Conservation (phyloP, 1,140 invertebrate genomes). For the Gerris buenoi region DNA sequence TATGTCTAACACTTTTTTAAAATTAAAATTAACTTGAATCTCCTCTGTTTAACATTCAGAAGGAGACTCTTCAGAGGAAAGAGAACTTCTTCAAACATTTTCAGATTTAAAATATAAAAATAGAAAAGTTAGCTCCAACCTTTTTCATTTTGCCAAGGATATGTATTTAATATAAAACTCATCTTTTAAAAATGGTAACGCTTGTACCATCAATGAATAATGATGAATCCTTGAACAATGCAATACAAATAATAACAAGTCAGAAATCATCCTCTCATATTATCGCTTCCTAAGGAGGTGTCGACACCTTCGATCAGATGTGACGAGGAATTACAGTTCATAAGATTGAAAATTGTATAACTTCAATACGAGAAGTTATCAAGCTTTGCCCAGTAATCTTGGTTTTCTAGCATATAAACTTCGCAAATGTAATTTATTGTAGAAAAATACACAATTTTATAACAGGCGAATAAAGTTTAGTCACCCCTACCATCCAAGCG, state of each 20-base stretch:
- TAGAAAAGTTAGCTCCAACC: slow-evolving; percentile 18
- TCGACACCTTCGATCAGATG: slow-evolving; percentile 25
- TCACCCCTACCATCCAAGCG: no score
- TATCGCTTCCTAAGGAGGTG: slow-evolving; percentile 25
- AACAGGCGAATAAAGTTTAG: no score
- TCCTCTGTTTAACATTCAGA: no score
- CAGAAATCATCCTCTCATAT: slow-evolving; percentile 24
- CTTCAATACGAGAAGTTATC: no score
- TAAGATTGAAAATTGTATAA: no score
- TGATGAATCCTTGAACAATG: slow-evolving; percentile 17
- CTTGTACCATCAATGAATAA: slow-evolving; percentile 26
- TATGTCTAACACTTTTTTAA: no score
- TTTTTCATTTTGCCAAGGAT: slow-evolving; percentile 13
- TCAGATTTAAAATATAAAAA: slow-evolving; percentile 13
- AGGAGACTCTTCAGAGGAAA: slow-evolving; percentile 4
- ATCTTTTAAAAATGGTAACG: slow-evolving; percentile 24
- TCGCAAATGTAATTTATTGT: no score
- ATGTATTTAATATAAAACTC: slow-evolving; percentile 15
- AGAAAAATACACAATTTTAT: no score
- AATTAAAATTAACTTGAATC: no score
- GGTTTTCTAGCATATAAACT: no score
- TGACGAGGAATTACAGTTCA: slow-evolving; percentile 21
- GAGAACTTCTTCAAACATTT: slow-evolving; percentile 14
- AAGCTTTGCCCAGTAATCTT: no score
- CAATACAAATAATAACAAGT: slow-evolving; percentile 17